Evolutionary conservation across 2,797 vertebrate genomes (phyloP).

Genomic region (Pseudocheirus occidentalis): DNA sequence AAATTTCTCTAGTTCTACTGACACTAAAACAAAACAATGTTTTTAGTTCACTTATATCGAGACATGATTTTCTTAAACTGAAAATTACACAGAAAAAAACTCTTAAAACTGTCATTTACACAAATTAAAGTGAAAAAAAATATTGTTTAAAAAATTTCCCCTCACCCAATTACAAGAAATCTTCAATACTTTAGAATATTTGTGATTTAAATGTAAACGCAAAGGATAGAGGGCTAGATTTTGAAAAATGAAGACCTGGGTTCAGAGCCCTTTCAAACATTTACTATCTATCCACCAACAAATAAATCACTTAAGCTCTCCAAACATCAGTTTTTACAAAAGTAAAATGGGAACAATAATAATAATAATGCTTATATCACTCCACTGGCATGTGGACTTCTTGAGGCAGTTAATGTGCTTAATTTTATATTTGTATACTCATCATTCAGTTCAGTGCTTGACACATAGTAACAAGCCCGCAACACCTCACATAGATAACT

Average conservation of each 20-base stretch:
- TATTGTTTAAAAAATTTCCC: not conserved
- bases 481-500: no score
- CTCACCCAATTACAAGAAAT: not conserved
- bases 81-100: not conserved
- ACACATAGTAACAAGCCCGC: not conserved
- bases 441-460: not conserved
- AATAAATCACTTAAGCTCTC: not conserved
- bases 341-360: not conserved
- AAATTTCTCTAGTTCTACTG: no score
- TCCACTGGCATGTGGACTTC: not conserved
- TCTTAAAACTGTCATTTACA: not conserved
- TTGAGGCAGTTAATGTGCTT: not conserved
- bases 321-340: not conserved
- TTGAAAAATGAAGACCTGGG: not conserved
- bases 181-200: not conserved
- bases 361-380: not conserved
- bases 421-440: not conserved
- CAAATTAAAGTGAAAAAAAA: not conserved
- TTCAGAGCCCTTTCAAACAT: not conserved
- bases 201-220: not conserved
- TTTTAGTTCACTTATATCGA: no score
- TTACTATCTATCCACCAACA: not conserved
- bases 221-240: not conserved
- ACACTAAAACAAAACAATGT: no score
- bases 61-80: no score